Base-by-base conservation (phyloP, 2,113 vertebrate species). In the Mesitornis unicolor region DNA sequence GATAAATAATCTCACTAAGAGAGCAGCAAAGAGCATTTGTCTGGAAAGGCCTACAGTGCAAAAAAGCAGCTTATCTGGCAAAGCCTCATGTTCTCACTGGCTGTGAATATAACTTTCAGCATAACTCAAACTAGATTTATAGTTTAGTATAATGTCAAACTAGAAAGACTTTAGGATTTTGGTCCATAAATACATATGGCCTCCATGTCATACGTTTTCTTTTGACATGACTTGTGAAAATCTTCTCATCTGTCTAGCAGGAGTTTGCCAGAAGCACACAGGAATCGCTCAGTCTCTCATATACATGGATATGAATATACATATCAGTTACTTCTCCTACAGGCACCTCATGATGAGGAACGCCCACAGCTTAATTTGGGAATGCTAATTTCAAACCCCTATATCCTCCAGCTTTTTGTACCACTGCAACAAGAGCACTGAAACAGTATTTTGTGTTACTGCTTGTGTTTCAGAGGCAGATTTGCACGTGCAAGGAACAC, bases 371-470 rank as follows among this genome's bases (percentile, higher is more conserved):
- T 91, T 87, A 45, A 84, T 87, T 83, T 73, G 36, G 64, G 56
- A 47, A 91, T 79, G 48, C n/a, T 95, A 74, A 87, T 80, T 95
- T 89, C 75, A 86, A 95, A 69, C n/a, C 13, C 51, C 59, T 29
- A 45, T 67, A 84, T 68, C 64, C 71, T 90, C 69, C 43, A 88
- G 47, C 43, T 78, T 60, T 81, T 86, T 75, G 73, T 68, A 60
- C 90, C n/a, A 50, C 20, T 61, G 70, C 31, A 65, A 51, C 22
- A 71, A 63, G 50, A 91, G 54, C 33, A 77, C 42, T 61, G 42
- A 70, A 81, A 15, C 36, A 60, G 36, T 64, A 87, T 73, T 84
- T 89, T 87, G 43, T 48, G 53, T 70, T 96, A 63, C 84, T 94
- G 63, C 35, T 80, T 9, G 4, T 73, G 73, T 70, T 94, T 90